Base-by-base conservation (phyloP, 1,140 invertebrate genomes). In the Macrocentrus cingulum region DNA sequence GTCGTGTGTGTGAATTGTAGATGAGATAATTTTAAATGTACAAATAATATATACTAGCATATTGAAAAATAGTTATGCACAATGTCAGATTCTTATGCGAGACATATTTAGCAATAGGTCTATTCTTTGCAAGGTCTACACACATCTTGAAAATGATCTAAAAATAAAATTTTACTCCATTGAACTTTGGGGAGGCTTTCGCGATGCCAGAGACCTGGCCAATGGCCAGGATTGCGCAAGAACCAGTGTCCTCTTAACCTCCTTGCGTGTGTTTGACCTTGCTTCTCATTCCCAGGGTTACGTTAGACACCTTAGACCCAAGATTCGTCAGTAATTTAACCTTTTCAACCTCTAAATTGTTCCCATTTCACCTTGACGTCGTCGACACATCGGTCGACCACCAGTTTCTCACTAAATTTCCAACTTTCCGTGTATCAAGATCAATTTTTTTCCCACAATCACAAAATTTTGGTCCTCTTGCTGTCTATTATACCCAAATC, bases 131-230 rank as follows among this genome's bases (percentile, higher is more conserved):
- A 71, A 71, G 69, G 66, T 67, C 63, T 63, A 37, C 52, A 13
- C 32, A 52, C 41, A 65, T 66, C 59, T 62, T 34, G 25, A 48
- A 32, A 49, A 57, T 51, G 68, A 67, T 70, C 71, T 68, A 72
- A 71, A 70, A 51, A 70, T 46, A 45, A 34, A 8, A 51, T 59
- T 61, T 60, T 80, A 74, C 75, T 77, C 69, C 76, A 79, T 77
- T 80, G 77, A 80, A 78, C 77, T 70, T 74, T 79, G 72, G 72
- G 73, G n/a, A n/a, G n/a, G 68, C 63, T 63, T 42, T 57, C 59
- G 48, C 57, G 64, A 64, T 58, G 63, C 46, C 64, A 67, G 64
- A 56, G 39, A 39, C 56, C 62, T 73, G 75, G 75, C 66, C 29
- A 19, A 46, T 48, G 63, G 72, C 69, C 74, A 78, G 65, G 63